phyloP scores from a whole-genome alignment of 2,113 vertebrate genomes.

The Oryzias curvinotus region DNA sequence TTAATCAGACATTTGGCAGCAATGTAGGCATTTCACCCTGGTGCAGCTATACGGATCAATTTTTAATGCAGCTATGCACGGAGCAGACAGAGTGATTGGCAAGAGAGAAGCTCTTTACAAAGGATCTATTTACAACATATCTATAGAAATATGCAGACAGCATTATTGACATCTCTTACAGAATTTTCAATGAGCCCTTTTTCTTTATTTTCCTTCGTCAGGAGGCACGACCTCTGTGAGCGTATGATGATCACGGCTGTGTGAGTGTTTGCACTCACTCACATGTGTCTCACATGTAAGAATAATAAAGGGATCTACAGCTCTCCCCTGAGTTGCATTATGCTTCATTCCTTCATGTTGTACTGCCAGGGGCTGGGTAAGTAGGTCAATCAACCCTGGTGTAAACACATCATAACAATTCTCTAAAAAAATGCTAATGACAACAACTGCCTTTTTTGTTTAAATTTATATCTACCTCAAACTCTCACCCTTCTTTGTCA shows the following conservation, averaged over 20 bases:
- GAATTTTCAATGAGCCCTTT: slow-evolving; percentile 72
- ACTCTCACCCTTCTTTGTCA: slow-evolving; percentile 7
- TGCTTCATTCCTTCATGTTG: slow-evolving; percentile 58
- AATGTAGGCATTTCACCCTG: slow-evolving; percentile 80
- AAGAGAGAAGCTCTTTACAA: slow-evolving; percentile 80
- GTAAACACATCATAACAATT: slow-evolving; percentile 64
- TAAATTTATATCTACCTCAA: slow-evolving; percentile 22
- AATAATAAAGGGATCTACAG: slow-evolving; percentile 60
- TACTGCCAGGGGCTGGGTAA: slow-evolving; percentile 62
- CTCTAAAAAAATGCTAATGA: slow-evolving; percentile 64
- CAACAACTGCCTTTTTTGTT: slow-evolving; percentile 49
- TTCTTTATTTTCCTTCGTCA: slow-evolving; percentile 45
- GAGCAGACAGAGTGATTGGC: slow-evolving; percentile 78
- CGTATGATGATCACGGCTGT: slow-evolving; percentile 53
- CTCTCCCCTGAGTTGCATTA: slow-evolving; percentile 66
- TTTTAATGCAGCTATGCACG: slow-evolving; percentile 80
- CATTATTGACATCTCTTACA: slow-evolving; percentile 78
- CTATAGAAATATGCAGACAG: slow-evolving; percentile 72
- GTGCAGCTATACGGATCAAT: slow-evolving; percentile 78
- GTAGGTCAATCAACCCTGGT: slow-evolving; percentile 71
- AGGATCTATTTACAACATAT: slow-evolving; percentile 80
- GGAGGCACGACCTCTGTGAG: slow-evolving; percentile 68
- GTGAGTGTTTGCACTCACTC: slow-evolving; percentile 35
- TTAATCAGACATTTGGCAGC: slow-evolving; percentile 83
- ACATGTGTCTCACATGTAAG: slow-evolving; percentile 57